Evolutionary conservation across 2,113 vertebrate species (phyloP).

Genomic region (Aegypius monachus): DNA sequence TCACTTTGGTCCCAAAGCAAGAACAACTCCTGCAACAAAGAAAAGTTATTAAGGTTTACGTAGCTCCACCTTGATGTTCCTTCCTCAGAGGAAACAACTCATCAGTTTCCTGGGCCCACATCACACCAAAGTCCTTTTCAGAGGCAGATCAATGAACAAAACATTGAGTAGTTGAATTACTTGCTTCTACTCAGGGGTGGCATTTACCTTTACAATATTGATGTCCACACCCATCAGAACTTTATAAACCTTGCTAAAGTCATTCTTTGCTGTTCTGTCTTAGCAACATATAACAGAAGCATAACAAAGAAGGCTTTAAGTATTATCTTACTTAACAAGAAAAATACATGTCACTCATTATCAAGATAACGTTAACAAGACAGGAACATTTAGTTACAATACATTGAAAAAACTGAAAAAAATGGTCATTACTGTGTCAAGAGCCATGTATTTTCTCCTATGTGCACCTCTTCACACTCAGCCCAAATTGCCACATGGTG

Average conservation of each 20-base stretch:
- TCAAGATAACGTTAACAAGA: not conserved
- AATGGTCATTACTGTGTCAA: not conserved
- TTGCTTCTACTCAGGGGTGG: not conserved
- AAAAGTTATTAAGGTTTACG: not conserved
- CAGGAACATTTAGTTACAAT: not conserved
- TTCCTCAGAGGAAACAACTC: not conserved
- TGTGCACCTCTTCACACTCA: not conserved
- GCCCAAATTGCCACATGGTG: not conserved
- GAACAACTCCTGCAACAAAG: not conserved
- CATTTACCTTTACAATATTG: not conserved
- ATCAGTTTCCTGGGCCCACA: not conserved
- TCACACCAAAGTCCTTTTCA: not conserved
- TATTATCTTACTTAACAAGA: not conserved
- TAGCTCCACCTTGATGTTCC: not conserved
- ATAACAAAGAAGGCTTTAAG: not conserved
- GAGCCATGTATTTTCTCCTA: not conserved
- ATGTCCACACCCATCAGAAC: not conserved
- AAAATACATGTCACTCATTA: not conserved
- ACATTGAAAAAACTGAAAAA: not conserved
- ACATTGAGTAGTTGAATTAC: not conserved
- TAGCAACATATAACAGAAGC: not conserved
- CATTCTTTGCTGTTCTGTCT: not conserved
- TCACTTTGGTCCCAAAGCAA: not conserved
- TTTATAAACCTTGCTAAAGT: not conserved
- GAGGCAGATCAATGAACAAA: not conserved